phyloP scores from a whole-genome alignment of 2,113 vertebrate genomes.

The Chauna torquata region DNA sequence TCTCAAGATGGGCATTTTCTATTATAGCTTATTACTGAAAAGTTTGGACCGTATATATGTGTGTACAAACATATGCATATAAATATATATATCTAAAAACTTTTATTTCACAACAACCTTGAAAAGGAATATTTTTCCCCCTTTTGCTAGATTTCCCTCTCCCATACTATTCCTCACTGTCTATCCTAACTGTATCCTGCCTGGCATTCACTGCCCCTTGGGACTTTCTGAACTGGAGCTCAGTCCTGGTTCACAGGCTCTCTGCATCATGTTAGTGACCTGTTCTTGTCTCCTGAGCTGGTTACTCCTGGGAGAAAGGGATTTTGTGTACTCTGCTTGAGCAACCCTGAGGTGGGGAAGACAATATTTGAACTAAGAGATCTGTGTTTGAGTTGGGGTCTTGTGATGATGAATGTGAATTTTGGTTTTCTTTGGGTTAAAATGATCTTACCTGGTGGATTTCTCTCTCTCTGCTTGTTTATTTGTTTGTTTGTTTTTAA shows the following conservation, averaged over 20 bases:
- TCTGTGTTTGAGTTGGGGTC: neutral
- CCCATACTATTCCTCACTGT: neutral
- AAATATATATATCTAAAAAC: neutral
- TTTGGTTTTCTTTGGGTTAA: neutral
- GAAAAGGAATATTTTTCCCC: neutral
- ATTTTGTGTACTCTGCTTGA: neutral
- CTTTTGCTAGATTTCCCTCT: neutral
- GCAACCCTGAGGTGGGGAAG: neutral
- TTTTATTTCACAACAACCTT: neutral
- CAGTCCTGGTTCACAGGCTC: neutral
- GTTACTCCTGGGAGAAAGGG: neutral
- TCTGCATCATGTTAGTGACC: neutral
- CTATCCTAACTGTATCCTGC: neutral
- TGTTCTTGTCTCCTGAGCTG: neutral
- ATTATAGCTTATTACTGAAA: neutral
- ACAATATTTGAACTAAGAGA: neutral
- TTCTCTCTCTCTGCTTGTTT: fast-evolving
- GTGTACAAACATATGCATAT: neutral
- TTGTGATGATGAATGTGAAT: neutral
- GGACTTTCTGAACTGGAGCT: neutral
- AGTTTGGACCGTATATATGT: neutral
- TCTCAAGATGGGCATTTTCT: neutral
- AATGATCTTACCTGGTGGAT: neutral
- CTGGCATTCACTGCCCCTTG: too few species aligned
- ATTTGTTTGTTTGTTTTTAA: too few species aligned